Evolutionary conservation across 2,797 vertebrate genomes (phyloP).

Genomic region (Hapalemur alaotrensis): DNA sequence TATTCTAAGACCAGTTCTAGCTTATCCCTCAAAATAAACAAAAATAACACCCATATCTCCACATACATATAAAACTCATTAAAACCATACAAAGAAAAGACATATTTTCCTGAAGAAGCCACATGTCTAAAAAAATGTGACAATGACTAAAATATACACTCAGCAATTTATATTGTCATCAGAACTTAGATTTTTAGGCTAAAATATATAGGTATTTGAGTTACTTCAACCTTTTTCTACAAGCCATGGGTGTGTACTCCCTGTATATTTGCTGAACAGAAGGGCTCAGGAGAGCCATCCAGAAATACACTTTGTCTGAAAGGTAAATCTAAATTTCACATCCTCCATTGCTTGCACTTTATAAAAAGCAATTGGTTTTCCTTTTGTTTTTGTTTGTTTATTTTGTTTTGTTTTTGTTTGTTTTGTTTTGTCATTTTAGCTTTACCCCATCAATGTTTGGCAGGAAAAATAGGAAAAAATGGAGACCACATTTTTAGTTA

Average conservation of each 20-base stretch:
- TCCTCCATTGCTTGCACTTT: not conserved
- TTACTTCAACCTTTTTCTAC: not conserved
- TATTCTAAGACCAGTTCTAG: not conserved
- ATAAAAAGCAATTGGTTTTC: not conserved
- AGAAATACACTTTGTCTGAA: not conserved
- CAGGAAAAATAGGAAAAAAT: slow-evolving; percentile 22
- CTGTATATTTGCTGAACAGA: not conserved
- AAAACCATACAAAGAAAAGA: not conserved
- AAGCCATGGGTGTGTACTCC: not conserved
- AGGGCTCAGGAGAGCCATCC: not conserved
- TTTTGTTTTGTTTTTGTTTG: not conserved
- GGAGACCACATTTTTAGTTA: slow-evolving; percentile 56
- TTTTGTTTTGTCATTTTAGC: slow-evolving; percentile 43
- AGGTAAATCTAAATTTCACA: not conserved
- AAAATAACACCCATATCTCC: not conserved
- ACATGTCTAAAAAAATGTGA: not conserved
- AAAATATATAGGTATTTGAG: not conserved
- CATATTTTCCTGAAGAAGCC: not conserved
- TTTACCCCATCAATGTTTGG: slow-evolving; percentile 28
- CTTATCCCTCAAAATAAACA: not conserved
- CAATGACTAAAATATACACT: not conserved
- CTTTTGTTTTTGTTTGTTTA: not conserved
- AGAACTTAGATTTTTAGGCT: not conserved
- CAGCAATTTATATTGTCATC: not conserved
- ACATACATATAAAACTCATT: not conserved